These are phyloP conservation scores for Myotis lucifugus DNA, from an alignment of 2,113 vertebrate species.

Conservation along the genomic window DNA sequence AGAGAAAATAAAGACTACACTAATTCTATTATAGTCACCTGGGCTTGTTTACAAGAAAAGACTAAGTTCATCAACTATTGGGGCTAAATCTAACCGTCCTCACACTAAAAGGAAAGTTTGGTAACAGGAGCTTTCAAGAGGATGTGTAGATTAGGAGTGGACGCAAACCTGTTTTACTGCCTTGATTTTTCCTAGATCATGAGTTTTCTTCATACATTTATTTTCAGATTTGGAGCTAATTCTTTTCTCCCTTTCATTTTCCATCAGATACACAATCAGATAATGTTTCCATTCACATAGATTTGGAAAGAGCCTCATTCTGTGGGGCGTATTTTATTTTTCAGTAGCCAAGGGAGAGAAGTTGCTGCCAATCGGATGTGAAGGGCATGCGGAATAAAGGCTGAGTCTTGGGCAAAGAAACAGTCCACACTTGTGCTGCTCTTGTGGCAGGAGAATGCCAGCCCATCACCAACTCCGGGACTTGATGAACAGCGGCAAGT, in stretches of 20 bases:
- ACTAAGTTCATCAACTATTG: background rate
- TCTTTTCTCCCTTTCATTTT: background rate
- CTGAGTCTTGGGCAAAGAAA: constrained; percentile 58
- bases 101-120: constrained; percentile 5
- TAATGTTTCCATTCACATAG: constrained; percentile 58
- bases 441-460: constrained; percentile 35
- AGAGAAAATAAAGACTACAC: background rate
- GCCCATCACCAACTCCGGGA: constrained; percentile 67
- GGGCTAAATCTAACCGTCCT: background rate
- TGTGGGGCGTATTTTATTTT: constrained; percentile 63
- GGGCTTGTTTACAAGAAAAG: background rate
- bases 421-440: constrained; percentile 70
- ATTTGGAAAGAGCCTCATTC: constrained; percentile 55
- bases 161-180: background rate
- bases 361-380: constrained; percentile 67
- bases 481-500: constrained; percentile 43
- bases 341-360: constrained; percentile 59
- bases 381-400: constrained; percentile 59
- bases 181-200: background rate
- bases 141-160: background rate
- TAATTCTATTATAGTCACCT: constrained; percentile 6
- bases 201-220: background rate
- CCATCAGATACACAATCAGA: background rate
- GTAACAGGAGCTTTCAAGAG: background rate
- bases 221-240: background rate